A percentile compares a stretch with the other conserved stretches of the same genome.
These are phyloP conservation scores for Paracentrotus lividus DNA, from an alignment of 53 echinoderm and acorn worm genomes.

Conservation along the genomic window DNA sequence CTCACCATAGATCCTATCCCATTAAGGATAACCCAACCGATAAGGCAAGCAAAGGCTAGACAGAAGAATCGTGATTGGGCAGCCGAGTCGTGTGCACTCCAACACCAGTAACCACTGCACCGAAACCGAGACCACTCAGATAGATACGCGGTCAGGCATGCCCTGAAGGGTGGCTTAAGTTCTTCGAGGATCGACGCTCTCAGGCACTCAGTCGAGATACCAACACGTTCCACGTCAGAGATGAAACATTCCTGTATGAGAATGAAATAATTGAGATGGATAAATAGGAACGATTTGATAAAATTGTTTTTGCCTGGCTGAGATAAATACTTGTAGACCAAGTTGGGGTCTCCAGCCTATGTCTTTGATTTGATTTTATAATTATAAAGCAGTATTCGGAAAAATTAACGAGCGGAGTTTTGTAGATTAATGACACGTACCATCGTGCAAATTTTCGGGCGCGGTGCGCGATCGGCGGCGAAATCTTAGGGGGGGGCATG, in stretches of 20 bases:
- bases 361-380: too few relatives aligned
- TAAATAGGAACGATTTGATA: too few relatives aligned
- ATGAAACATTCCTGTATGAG: constrained; percentile 75
- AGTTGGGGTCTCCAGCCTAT: too few relatives aligned
- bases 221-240: constrained; percentile 87
- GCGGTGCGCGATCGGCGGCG: too few relatives aligned
- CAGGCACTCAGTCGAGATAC: constrained; percentile 78
- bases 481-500: too few relatives aligned
- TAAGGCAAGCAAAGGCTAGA: constrained; percentile 65
- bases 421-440: too few relatives aligned
- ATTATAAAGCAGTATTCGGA: too few relatives aligned
- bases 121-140: constrained; percentile 80
- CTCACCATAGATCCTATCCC: constrained; percentile 65
- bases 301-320: too few relatives aligned
- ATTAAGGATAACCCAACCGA: constrained; percentile 59
- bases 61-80: constrained; percentile 80
- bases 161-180: constrained; percentile 87
- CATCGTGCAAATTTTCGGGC: too few relatives aligned
- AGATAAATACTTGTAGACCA: too few relatives aligned
- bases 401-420: too few relatives aligned
- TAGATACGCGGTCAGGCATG: constrained; percentile 80
- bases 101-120: constrained; percentile 77
- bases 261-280: too few relatives aligned
- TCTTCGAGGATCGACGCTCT: constrained; percentile 79
- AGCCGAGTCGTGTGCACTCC: constrained; percentile 72